Evolutionary conservation across 1,140 invertebrate genomes (phyloP), one percentile per base, ranked within the genome.

Genomic region (Parapsyche elsis): DNA sequence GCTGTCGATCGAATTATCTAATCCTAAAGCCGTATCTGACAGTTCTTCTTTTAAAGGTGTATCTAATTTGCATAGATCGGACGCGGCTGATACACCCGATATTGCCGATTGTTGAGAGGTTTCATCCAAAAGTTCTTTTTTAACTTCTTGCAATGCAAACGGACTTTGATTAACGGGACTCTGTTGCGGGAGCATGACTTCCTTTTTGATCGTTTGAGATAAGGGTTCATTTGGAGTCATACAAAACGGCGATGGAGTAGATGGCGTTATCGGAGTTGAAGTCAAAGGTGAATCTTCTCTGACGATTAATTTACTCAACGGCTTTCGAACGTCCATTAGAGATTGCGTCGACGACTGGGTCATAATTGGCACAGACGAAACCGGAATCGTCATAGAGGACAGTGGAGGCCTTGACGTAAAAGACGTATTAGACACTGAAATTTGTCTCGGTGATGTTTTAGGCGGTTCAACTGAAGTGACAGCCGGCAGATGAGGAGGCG

Each of bases 111-210:
- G 90, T 83, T 92, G 91, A 0, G 90, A 91, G 70, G 88, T 89
- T 84, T 92, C 91, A 85, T 91, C 91, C 2, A 91, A 81, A 9
- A 91, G 84, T 86, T 92, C 91, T 85, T 91, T 91, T 83, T 92
- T 92, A 0, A 91, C 89, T 84, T 91, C 91, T 84, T 90, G 87
- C 7, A 88, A 86, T 26, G 88, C 87, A 81, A 89, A 88, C 7
- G 88, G 87, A 53, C 12, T 14, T 81, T 88, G 86, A 82, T 86
- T 89, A 67, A 87, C 87, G 78, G 86, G 90, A 80, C 89, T 90
- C 75, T 90, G 89, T 83, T 89, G 88, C 0, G 90, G 89, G 10
- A 87, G 87, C 24, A 87, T 85, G 5, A 90, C 87, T 86, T 90
- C 90, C 81, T 89, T 90, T 84, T 91, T 91, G 30, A 90, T 88